A percentile compares a stretch with the other conserved stretches of the same genome.
Conservation (phyloP, 2,797 vertebrate genomes). For the Coracias cyanogaster region DNA sequence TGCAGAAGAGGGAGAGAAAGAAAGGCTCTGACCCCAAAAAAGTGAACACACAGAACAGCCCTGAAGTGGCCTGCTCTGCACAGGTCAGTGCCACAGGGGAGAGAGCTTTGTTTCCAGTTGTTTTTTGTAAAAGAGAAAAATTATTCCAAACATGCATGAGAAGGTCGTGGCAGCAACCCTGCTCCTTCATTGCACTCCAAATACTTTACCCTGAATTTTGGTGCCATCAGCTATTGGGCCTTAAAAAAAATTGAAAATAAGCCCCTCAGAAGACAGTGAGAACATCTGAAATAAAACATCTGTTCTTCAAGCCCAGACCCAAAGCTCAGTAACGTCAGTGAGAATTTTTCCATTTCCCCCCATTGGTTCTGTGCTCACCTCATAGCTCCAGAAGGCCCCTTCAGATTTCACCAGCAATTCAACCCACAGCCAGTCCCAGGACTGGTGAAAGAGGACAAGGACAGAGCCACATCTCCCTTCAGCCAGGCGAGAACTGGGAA, state of each 20-base stretch:
- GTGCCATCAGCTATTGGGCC: not conserved
- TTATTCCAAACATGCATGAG: not conserved
- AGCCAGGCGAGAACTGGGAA: not conserved
- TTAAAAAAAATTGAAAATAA: not conserved
- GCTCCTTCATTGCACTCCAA: not conserved
- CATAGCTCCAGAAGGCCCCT: not conserved
- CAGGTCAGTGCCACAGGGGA: not conserved
- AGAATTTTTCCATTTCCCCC: not conserved
- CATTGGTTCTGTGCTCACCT: not conserved
- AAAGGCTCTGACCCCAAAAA: not conserved
- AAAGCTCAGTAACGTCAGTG: not conserved
- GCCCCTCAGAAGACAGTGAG: not conserved
- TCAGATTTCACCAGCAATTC: not conserved
- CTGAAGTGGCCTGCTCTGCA: not conserved
- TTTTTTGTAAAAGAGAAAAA: not conserved
- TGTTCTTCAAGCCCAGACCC: not conserved
- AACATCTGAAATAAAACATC: not conserved
- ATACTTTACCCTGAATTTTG: not conserved
- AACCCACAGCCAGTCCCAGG: not conserved
- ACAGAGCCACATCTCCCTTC: not conserved
- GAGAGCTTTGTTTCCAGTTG: not conserved
- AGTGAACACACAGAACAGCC: not conserved
- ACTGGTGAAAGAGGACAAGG: not conserved
- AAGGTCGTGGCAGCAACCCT: not conserved
- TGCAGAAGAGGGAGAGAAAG: not conserved